Evolutionary conservation across 2,113 vertebrate species (phyloP), one percentile per base, ranked within the genome.

Genomic region (Pteronura brasiliensis): DNA sequence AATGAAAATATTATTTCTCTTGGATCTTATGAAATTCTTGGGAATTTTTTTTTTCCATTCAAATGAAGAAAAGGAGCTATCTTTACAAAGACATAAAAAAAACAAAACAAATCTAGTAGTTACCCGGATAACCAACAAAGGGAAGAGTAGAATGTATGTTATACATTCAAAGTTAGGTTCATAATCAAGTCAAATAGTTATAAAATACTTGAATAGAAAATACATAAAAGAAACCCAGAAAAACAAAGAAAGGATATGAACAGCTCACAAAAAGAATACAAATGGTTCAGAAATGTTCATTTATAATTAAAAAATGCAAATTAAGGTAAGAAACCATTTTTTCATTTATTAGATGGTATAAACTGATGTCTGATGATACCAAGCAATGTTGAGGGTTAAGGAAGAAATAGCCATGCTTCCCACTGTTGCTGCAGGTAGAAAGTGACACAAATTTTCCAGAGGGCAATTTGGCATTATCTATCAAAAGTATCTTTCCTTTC

Each of bases 151-250:
- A n/a, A n/a, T n/a, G n/a, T n/a, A n/a, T 55, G 8, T 83, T 83
- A 84, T 2, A 82, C 36, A 79, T 79, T 79, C 4, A 52, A 92
- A 88, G 65, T 83, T 72, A 94, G n/a, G 59, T 63, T 69, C 39
- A 91, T 65, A 63, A 88, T 65, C 74, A 90, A 88, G 15, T 87
- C n/a, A 94, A 34, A 29, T 14, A 72, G 27, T n/a, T 90, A 55
- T 77, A 90, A 96, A 89, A 90, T 76, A 93, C 34, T 81, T 90
- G 63, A 49, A 57, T 67, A 5, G 72, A 29, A 88, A 85, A 86
- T 10, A 79, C 15, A 8, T n/a, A 8, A 69, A 71, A 92, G 81
- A 77, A 77, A 52, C 39, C 18, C 10, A 93, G 13, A 29, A 79
- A 90, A 88, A 67, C 69, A 87, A 89, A 76, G 15, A 92, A 65